Evolutionary conservation across 2,888 invertebrate species (phyloP).

Genomic region (Hipparchia sbordonii): DNA sequence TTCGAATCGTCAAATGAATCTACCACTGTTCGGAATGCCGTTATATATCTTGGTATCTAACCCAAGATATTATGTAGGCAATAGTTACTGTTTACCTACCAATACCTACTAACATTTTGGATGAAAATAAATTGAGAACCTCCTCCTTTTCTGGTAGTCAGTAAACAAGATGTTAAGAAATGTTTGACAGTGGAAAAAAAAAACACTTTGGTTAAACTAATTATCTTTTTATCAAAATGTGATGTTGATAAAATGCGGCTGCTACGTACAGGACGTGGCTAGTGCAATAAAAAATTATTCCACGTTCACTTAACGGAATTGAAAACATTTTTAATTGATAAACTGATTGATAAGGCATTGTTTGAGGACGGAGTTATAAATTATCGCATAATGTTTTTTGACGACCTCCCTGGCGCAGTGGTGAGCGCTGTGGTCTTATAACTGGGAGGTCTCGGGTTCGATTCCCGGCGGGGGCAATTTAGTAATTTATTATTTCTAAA

Average conservation of each 20-base stretch:
- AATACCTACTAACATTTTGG: too few species aligned
- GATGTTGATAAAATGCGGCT: constrained; percentile 22
- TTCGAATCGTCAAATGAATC: too few species aligned
- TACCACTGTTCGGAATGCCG: too few species aligned
- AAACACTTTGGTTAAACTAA: neutral
- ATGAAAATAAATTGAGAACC: neutral
- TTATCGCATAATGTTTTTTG: neutral
- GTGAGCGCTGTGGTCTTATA: too few species aligned
- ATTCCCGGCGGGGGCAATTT: too few species aligned
- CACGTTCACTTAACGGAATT: neutral
- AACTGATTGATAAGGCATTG: neutral
- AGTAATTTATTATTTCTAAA: too few species aligned
- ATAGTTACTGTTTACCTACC: too few species aligned
- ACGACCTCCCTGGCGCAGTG: too few species aligned
- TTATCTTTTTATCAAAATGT: constrained; percentile 15
- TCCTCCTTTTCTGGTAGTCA: neutral
- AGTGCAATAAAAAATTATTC: neutral
- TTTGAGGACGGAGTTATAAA: neutral
- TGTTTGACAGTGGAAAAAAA: neutral
- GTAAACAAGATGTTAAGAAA: neutral
- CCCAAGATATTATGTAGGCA: too few species aligned
- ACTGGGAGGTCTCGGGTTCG: too few species aligned
- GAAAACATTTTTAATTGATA: neutral
- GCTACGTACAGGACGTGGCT: constrained; percentile 19
- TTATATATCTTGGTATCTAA: too few species aligned